phyloP scores from a whole-genome alignment of 2,797 vertebrate species.

The Lithobates sylvaticus region DNA sequence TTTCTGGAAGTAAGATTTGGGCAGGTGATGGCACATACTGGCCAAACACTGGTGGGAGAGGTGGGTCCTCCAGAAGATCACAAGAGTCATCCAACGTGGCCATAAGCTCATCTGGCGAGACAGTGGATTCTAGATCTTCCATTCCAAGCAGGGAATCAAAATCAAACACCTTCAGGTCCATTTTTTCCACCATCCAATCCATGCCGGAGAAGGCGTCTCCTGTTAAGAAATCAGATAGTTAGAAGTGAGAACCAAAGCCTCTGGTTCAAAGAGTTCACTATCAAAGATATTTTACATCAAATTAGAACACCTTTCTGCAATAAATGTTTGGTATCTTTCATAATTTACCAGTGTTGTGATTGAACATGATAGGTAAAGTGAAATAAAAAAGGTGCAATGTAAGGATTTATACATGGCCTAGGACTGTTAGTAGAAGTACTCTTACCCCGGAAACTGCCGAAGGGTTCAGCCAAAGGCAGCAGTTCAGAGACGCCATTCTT shows the following conservation, averaged over 20 bases:
- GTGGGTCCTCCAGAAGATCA: slow-evolving; percentile 77
- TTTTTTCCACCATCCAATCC: slow-evolving; percentile 97
- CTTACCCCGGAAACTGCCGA: slow-evolving; percentile 78
- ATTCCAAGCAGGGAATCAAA: slow-evolving; percentile 88
- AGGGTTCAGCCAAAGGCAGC: slow-evolving; percentile 76
- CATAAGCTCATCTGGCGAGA: slow-evolving; percentile 88
- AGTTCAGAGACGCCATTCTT: slow-evolving; percentile 80
- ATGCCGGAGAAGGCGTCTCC: slow-evolving; percentile 90
- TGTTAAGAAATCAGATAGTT: slow-evolving; percentile 56
- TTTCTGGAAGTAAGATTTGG: slow-evolving; percentile 68
- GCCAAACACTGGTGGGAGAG: slow-evolving; percentile 69
- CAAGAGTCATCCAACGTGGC: slow-evolving; percentile 86
- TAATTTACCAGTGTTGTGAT: too few relatives aligned
- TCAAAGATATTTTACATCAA: too few relatives aligned
- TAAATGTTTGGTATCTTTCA: too few relatives aligned
- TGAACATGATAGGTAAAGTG: too few relatives aligned
- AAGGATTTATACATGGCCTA: too few relatives aligned
- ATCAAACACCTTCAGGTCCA: slow-evolving; percentile 91
- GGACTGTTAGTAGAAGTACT: neutral
- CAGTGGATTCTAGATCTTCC: slow-evolving; percentile 85
- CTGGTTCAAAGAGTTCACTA: too few relatives aligned
- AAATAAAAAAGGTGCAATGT: too few relatives aligned
- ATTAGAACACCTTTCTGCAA: too few relatives aligned
- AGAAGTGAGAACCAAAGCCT: too few relatives aligned
- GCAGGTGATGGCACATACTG: slow-evolving; percentile 65